These are phyloP conservation scores for Archocentrus centrarchus DNA, from an alignment of 2,113 vertebrate genomes.

Conservation along the genomic window DNA sequence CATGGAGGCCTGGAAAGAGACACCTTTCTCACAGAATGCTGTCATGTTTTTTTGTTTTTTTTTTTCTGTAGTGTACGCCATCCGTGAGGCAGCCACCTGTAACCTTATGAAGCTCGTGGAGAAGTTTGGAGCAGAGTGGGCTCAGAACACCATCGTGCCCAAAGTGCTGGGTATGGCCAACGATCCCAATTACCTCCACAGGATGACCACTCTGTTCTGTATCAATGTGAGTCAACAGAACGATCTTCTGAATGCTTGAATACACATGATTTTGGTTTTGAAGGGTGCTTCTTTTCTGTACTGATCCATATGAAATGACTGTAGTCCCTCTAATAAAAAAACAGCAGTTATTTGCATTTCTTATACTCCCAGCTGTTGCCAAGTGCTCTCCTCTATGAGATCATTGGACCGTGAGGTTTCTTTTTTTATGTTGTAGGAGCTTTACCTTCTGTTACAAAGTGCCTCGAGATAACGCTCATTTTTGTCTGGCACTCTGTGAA, in stretches of 20 bases:
- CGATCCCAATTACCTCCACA: constrained; percentile 92
- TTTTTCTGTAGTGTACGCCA: constrained; percentile 84
- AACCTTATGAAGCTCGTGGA: constrained; percentile 92
- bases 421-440: neutral
- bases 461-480: neutral
- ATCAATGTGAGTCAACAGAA: constrained; percentile 85
- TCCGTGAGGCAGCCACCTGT: constrained; percentile 89
- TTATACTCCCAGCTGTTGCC: neutral
- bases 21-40: neutral
- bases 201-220: constrained; percentile 94
- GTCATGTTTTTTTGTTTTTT: neutral
- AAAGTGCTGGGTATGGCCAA: constrained; percentile 92
- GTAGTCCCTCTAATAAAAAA: neutral
- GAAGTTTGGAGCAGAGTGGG: constrained; percentile 93
- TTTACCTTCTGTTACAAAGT: neutral
- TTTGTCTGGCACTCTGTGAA: neutral
- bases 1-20: neutral
- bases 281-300: neutral
- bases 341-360: neutral
- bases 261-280: neutral
- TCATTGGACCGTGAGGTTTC: neutral
- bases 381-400: neutral
- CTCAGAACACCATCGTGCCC: constrained; percentile 90
- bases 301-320: neutral
- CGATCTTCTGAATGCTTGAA: neutral